Percentiles rank a stretch among this genome's conserved stretches.
These are phyloP conservation scores for Lasioglossum villosulum DNA, from an alignment of 2,888 invertebrate species.

Conservation along the genomic window DNA sequence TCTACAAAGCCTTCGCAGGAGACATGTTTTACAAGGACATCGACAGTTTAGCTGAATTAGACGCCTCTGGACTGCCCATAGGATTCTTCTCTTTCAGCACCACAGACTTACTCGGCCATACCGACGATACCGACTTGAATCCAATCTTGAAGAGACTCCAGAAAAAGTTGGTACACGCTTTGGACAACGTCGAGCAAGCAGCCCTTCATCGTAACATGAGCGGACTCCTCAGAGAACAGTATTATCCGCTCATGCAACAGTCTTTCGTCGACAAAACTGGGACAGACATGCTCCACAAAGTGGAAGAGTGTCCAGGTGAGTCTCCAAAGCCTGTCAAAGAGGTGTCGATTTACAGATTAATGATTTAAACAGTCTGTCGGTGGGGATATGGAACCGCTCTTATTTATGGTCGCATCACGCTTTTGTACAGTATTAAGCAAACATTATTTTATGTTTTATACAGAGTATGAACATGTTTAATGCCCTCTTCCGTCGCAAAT, in stretches of 20 bases:
- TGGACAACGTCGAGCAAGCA: conserved; percentile 44
- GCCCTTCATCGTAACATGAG: conserved; percentile 70
- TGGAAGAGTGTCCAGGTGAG: neutral
- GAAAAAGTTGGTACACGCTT: conserved; percentile 40
- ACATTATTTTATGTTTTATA: neutral
- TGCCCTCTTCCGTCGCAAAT: neutral
- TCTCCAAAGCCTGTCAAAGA: neutral
- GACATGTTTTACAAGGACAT: neutral
- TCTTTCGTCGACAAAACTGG: neutral
- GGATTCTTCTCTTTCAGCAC: neutral
- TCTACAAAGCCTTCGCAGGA: neutral
- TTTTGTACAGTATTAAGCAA: neutral
- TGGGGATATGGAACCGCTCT: neutral
- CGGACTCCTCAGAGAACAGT: neutral
- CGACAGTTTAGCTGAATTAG: neutral
- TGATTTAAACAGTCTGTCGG: neutral
- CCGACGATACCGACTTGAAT: neutral
- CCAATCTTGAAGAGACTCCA: neutral
- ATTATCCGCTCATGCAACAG: neutral
- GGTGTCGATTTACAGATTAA: neutral
- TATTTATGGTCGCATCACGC: neutral
- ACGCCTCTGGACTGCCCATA: neutral
- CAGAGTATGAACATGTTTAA: neutral
- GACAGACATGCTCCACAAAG: neutral
- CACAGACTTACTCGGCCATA: neutral